Evolutionary conservation across 2,113 vertebrate species (phyloP).

Genomic region (Synodontis membranacea): DNA sequence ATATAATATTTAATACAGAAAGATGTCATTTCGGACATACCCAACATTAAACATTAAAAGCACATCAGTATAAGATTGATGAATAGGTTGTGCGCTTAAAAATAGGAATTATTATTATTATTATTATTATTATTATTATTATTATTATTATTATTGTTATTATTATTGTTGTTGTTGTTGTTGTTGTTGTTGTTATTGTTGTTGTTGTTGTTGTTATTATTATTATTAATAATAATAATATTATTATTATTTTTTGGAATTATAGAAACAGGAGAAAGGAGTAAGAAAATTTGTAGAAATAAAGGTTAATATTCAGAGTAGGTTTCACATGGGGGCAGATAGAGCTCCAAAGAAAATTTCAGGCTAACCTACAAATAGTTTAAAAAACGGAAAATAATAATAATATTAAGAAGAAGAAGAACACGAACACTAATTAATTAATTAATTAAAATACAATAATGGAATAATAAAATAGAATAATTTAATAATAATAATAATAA

Average conservation of each 20-base stretch:
- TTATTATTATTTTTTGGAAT: not conserved
- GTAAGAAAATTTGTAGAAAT: not conserved
- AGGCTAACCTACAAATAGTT: not conserved
- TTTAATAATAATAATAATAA: no score
- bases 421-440: no score
- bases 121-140: no score
- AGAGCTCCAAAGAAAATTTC: not conserved
- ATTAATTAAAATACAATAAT: no score
- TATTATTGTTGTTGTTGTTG: no score
- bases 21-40: not conserved
- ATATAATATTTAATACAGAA: not conserved
- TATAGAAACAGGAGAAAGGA: not conserved
- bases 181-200: no score
- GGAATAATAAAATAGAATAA: no score
- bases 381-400: no score
- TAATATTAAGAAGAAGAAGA: no score
- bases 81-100: not conserved
- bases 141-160: no score
- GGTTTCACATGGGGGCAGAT: not conserved
- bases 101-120: not conserved
- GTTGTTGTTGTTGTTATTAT: no score
- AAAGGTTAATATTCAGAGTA: not conserved
- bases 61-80: not conserved
- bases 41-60: not conserved
- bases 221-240: no score